Percentiles rank a stretch among this genome's conserved stretches.
phyloP scores from a whole-genome alignment of 2,113 vertebrate species.

The Lamprologus ornatipinnis region DNA sequence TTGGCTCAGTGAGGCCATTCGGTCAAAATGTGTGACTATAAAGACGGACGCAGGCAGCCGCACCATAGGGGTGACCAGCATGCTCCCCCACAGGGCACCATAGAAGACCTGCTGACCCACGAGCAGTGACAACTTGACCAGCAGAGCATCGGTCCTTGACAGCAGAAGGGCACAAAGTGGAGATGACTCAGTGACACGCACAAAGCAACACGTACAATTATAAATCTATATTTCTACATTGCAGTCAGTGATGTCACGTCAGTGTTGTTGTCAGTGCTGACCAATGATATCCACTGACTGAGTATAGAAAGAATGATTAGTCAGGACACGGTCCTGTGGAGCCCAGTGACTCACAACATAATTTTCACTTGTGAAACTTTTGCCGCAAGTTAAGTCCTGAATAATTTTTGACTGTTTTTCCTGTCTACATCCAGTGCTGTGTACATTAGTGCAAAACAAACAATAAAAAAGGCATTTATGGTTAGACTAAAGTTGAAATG shows the following conservation, averaged over 20 bases:
- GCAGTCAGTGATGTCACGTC: not conserved
- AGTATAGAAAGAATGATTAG: not conserved
- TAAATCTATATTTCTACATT: not conserved
- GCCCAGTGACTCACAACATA: not conserved
- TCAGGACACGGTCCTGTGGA: not conserved
- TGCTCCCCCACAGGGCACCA: constrained; percentile 84
- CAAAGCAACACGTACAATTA: not conserved
- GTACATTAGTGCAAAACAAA: not conserved
- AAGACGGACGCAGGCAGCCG: constrained; percentile 89
- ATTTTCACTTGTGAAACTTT: not conserved
- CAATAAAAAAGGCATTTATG: not conserved
- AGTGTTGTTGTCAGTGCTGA: not conserved
- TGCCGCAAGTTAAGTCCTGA: not conserved
- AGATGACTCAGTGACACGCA: not conserved
- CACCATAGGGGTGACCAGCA: constrained; percentile 78
- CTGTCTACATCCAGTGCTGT: not conserved
- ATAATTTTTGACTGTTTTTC: not conserved
- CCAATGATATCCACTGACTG: not conserved
- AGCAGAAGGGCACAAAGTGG: not conserved
- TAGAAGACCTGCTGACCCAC: constrained; percentile 89
- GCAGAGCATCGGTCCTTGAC: constrained; percentile 83
- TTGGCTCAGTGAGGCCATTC: constrained; percentile 63
- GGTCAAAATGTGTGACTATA: constrained; percentile 85
- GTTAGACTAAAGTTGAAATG: not conserved
- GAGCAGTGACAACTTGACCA: constrained; percentile 81